A percentile compares a stretch with the other conserved stretches of the same genome.
Conservation (phyloP, 2,888 invertebrate genomes). For the Meganola albula region DNA sequence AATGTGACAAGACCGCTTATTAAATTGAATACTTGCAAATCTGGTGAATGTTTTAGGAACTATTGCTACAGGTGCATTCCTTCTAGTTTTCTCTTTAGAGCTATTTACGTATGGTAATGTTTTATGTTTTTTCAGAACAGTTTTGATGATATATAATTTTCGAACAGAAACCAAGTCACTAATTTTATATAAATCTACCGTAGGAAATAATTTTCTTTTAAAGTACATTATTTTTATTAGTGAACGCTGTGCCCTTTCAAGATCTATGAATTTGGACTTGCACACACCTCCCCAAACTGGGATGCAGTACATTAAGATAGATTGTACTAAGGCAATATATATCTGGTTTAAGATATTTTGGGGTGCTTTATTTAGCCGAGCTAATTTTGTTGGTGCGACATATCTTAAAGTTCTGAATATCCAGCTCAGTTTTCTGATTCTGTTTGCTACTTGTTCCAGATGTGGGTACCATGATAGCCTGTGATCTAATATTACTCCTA, state of each 20-base stretch:
- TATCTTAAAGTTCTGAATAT: conserved; percentile 1
- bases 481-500: neutral
- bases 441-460: neutral
- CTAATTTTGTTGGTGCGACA: neutral
- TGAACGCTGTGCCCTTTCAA: conserved; percentile 1
- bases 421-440: conserved; percentile 1
- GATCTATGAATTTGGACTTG: neutral
- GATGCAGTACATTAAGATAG: conserved; percentile 3
- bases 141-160: conserved; percentile 2
- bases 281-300: conserved; percentile 2
- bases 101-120: neutral
- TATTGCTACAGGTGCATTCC: neutral
- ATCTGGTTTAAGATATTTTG: conserved; percentile 2
- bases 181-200: neutral
- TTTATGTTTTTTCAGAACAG: neutral
- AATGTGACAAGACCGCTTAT: no score
- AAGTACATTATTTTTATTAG: conserved; percentile 2
- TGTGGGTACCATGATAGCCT: neutral
- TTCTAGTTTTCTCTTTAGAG: neutral
- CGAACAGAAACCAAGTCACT: conserved; percentile 1
- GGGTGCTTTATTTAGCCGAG: neutral
- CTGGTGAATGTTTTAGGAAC: neutral
- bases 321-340: conserved; percentile 2
- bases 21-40: conserved; percentile 6
- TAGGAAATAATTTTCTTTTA: neutral